A percentile compares a stretch with the other conserved stretches of the same genome.
Conservation (phyloP, 2,888 invertebrate genomes). For the Copidosoma aretas region DNA sequence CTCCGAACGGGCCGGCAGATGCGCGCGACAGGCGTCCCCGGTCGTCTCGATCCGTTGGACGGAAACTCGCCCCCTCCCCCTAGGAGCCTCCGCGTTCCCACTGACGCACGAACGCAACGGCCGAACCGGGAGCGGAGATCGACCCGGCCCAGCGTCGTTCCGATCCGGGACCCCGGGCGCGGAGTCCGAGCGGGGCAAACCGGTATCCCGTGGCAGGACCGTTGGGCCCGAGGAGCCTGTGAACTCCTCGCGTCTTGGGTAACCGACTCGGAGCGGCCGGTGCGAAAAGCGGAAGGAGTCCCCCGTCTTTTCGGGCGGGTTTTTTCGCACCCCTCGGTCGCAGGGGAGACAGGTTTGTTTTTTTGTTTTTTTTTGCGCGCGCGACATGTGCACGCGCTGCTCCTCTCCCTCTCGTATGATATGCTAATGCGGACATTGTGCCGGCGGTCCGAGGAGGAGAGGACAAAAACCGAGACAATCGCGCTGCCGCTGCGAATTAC, state of each 20-base stretch:
- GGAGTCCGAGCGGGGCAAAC: conserved; percentile 54
- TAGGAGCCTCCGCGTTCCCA: too few relatives aligned
- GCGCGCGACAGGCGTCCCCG: too few relatives aligned
- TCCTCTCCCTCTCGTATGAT: background rate
- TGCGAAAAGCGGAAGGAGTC: conserved; percentile 32
- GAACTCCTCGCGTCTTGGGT: too few relatives aligned
- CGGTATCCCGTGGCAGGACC: conserved; percentile 62
- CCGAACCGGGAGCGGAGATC: too few relatives aligned
- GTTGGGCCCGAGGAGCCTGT: conserved; percentile 45
- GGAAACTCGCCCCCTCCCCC: too few relatives aligned
- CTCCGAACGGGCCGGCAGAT: too few relatives aligned
- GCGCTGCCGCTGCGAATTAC: conserved; percentile 49
- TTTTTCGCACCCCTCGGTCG: conserved; percentile 13
- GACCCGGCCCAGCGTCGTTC: background rate
- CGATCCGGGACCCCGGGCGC: conserved; percentile 44
- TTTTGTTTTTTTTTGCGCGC: background rate
- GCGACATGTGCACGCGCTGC: conserved; percentile 1
- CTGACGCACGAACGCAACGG: too few relatives aligned
- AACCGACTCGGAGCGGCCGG: conserved; percentile 12
- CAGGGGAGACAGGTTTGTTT: background rate
- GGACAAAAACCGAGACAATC: conserved; percentile 31
- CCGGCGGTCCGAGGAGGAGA: too few relatives aligned
- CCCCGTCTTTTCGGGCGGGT: too few relatives aligned
- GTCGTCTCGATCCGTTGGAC: too few relatives aligned
- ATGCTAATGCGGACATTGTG: background rate